Conservation (phyloP, 1,140 invertebrate species). For the Hirudo medicinalis region DNA sequence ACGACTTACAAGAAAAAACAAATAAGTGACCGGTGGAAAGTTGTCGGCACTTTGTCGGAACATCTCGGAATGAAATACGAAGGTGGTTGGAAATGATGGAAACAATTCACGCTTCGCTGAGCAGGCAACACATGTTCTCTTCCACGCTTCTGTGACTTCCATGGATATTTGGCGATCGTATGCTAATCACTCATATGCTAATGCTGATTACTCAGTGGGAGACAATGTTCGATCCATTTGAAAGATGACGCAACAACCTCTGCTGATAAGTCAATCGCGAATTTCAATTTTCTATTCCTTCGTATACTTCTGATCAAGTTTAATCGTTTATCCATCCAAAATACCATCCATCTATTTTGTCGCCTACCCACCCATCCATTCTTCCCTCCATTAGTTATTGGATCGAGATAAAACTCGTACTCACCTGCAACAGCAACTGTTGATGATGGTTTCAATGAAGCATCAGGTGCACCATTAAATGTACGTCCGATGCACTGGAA, state of each 20-base stretch:
- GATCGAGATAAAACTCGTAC: neutral
- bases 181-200: too few relatives aligned
- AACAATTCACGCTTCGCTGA: too few relatives aligned
- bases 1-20: too few relatives aligned
- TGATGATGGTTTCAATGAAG: conserved; percentile 1
- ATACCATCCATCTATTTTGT: neutral
- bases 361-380: neutral
- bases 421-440: neutral
- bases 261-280: neutral
- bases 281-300: neutral
- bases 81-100: too few relatives aligned
- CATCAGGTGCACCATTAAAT: neutral
- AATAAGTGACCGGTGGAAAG: too few relatives aligned
- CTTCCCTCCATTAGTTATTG: neutral
- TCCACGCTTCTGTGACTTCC: too few relatives aligned
- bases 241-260: neutral
- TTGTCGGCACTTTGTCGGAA: too few relatives aligned
- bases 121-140: too few relatives aligned
- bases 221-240: too few relatives aligned
- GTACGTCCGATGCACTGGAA: neutral
- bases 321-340: neutral
- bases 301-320: neutral
- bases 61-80: too few relatives aligned
- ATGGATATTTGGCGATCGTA: too few relatives aligned
- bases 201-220: too few relatives aligned